Evolutionary conservation across 2,113 vertebrate species (phyloP), one percentile per base, ranked within the genome.

Genomic region (Lates calcarifer): DNA sequence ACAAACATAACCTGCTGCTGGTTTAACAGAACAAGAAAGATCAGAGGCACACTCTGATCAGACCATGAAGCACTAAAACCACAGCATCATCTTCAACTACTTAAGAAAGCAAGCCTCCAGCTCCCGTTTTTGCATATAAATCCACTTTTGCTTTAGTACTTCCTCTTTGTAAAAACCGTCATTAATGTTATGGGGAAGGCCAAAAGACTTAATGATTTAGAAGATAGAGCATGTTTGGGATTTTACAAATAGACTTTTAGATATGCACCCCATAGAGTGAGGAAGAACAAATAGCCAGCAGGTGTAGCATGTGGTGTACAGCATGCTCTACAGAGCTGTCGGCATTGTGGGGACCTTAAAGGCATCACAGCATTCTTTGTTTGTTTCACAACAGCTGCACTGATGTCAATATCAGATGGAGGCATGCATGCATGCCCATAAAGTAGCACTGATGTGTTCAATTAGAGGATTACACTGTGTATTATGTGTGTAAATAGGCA

Each of bases 251-350:
- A 8, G 9, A 29, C 47, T 24, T 73, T 64, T 58, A 39, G 13
- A 70, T 15, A 55, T 29, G 43, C 13, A 58, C 11, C 45, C 8
- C 28, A 15, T 37, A 33, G 33, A 64, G 10, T 26, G 37, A 75
- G 17, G 62, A 28, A 60, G n/a, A 57, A 79, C 51, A 76, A 86
- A 82, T 6, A 74, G 66, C 68, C 67, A 65, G 87, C 60, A 82
- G 77, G 35, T 84, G 33, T 53, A 68, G 61, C 74, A 77, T 76
- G 72, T 74, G 60, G 51, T 79, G 49, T 13, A 9, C 22, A 26
- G 35, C 11, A 0, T 22, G 51, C 31, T 71, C 41, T 35, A 22
- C 35, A 70, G n/a, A 61, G 55, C 64, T 55, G 41, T 22, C 20
- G 2, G 49, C 56, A 8, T 10, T 60, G 62, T 33, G 31, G 14